phyloP scores from a whole-genome alignment of 2,888 invertebrate genomes.

The Cabera pusaria region DNA sequence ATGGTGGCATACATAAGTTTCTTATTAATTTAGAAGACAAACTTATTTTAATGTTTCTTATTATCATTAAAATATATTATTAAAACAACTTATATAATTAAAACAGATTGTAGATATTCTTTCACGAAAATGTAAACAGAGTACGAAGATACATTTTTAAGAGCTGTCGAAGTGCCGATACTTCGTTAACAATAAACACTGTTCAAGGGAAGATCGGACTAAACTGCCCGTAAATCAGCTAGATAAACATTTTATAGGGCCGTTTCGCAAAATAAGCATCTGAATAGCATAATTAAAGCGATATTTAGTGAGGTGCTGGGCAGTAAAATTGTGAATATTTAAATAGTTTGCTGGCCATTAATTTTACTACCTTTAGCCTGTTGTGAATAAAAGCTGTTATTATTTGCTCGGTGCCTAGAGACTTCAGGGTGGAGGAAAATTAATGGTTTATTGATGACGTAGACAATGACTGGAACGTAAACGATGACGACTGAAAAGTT shows the following conservation, averaged over 20 bases:
- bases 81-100: too few species aligned
- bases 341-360: conserved; percentile 9
- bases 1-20: too few species aligned
- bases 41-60: too few species aligned
- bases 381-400: background rate
- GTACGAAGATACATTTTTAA: conserved; percentile 30
- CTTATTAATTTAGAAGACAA: too few species aligned
- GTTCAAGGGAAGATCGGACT: conserved; percentile 29
- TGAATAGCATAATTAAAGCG: conserved; percentile 35
- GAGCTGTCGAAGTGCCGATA: conserved; percentile 27
- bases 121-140: conserved; percentile 6
- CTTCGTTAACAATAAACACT: conserved; percentile 29
- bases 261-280: conserved; percentile 34
- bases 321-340: conserved; percentile 19
- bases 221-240: conserved; percentile 33
- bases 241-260: conserved; percentile 37
- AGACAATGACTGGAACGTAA: too few species aligned
- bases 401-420: too few species aligned
- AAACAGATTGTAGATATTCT: too few species aligned
- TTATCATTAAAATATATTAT: too few species aligned
- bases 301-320: conserved; percentile 27
- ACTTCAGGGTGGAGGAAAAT: conserved; percentile 4
- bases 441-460: too few species aligned
- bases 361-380: conserved; percentile 1
- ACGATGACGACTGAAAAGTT: too few species aligned